phyloP scores from a whole-genome alignment of 2,113 vertebrate species.

The Myotis lucifugus region DNA sequence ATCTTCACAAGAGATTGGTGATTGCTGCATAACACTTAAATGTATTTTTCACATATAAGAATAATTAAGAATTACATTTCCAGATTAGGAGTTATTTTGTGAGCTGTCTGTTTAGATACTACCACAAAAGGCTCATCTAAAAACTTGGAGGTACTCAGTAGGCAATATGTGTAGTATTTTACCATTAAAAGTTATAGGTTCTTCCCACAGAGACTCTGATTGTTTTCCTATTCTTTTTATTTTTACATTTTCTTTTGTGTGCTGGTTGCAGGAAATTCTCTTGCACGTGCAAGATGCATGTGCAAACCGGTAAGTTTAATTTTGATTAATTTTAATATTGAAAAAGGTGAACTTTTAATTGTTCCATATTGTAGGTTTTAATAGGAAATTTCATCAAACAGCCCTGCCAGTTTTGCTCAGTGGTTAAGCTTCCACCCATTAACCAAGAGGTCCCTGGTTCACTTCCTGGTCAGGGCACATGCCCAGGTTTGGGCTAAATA shows the following conservation, averaged over 20 bases:
- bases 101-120: neutral
- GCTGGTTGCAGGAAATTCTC: constrained; percentile 2
- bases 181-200: neutral
- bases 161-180: neutral
- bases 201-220: neutral
- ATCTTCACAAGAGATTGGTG: neutral
- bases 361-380: neutral
- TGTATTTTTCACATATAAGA: neutral
- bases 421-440: too few relatives aligned
- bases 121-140: neutral
- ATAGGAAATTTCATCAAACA: neutral
- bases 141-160: neutral
- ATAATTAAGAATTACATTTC: neutral
- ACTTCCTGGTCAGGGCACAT: too few relatives aligned
- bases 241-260: neutral
- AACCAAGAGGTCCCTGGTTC: too few relatives aligned
- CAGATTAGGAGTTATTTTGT: neutral
- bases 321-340: neutral
- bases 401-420: too few relatives aligned
- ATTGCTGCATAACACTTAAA: neutral
- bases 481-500: too few relatives aligned
- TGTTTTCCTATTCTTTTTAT: neutral
- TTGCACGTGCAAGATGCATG: rapidly evolving
- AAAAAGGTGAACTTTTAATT: neutral
- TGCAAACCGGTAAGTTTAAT: neutral